A percentile compares a stretch with the other conserved stretches of the same genome.
Evolutionary conservation across 2,113 vertebrate species (phyloP).

Genomic region (Gambusia affinis): DNA sequence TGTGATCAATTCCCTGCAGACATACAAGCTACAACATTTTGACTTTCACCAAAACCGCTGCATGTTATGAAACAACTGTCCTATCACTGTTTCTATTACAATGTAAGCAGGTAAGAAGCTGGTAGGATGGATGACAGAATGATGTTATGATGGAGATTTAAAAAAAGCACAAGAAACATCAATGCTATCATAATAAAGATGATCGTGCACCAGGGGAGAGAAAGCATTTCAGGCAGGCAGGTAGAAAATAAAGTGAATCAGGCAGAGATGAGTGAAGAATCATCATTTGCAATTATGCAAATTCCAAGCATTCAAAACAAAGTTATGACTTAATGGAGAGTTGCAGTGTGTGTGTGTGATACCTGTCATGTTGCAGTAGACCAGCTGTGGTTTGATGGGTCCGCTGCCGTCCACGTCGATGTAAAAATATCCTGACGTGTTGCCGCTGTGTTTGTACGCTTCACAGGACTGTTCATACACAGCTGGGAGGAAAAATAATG

Average conservation of each 20-base stretch:
- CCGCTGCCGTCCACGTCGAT: slow-evolving; percentile 91
- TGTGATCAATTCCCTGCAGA: no score
- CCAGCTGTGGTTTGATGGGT: slow-evolving; percentile 81
- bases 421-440: slow-evolving; percentile 84
- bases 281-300: slow-evolving; percentile 28
- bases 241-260: slow-evolving; percentile 1
- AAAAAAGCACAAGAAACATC: not conserved
- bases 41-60: no score
- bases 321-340: not conserved
- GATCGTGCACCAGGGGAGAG: not conserved
- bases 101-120: not conserved
- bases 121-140: not conserved
- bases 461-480: slow-evolving; percentile 90
- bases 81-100: no score
- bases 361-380: slow-evolving; percentile 89
- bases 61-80: not conserved
- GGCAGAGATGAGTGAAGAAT: slow-evolving; percentile 5
- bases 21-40: no score
- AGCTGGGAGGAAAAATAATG: slow-evolving; percentile 48
- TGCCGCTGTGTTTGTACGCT: slow-evolving; percentile 87
- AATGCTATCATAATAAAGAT: not conserved
- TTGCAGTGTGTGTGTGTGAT: not conserved
- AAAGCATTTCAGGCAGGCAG: not conserved
- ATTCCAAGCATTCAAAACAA: slow-evolving; percentile 4
- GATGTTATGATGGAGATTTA: not conserved